Conservation (phyloP, 2,888 invertebrate species). For the Microctonus aethiopoides region DNA sequence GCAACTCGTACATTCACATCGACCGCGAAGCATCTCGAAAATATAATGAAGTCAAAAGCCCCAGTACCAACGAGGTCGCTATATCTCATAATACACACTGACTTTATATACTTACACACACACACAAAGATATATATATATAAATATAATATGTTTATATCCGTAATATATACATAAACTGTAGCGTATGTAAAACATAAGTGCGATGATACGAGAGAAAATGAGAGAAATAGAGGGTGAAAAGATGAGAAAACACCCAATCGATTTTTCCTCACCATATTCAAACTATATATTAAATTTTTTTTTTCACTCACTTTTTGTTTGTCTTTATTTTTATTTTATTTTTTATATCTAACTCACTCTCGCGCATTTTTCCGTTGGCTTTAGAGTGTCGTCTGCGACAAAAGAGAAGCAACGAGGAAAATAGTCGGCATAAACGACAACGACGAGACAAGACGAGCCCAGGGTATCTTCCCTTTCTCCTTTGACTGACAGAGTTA, state of each 20-base stretch:
- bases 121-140: no score
- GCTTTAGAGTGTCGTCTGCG: slow-evolving; percentile 9
- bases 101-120: no score
- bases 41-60: slow-evolving; percentile 35
- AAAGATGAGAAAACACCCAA: background rate
- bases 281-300: background rate
- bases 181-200: background rate
- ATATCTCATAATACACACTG: background rate
- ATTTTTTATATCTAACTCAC: background rate
- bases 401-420: slow-evolving; percentile 25
- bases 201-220: background rate
- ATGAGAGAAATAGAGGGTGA: background rate
- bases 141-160: background rate
- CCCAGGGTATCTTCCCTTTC: slow-evolving; percentile 19
- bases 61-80: slow-evolving; percentile 2
- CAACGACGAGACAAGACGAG: slow-evolving; percentile 3
- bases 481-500: slow-evolving; percentile 35
- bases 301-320: background rate
- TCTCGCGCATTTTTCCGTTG: background rate
- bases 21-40: slow-evolving; percentile 25
- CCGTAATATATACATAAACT: background rate
- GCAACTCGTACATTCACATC: slow-evolving; percentile 2
- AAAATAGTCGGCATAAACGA: background rate
- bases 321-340: background rate
- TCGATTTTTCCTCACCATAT: slow-evolving; percentile 21